Evolutionary conservation across 2,888 invertebrate species (phyloP).

Genomic region (Thymelicus sylvestris): DNA sequence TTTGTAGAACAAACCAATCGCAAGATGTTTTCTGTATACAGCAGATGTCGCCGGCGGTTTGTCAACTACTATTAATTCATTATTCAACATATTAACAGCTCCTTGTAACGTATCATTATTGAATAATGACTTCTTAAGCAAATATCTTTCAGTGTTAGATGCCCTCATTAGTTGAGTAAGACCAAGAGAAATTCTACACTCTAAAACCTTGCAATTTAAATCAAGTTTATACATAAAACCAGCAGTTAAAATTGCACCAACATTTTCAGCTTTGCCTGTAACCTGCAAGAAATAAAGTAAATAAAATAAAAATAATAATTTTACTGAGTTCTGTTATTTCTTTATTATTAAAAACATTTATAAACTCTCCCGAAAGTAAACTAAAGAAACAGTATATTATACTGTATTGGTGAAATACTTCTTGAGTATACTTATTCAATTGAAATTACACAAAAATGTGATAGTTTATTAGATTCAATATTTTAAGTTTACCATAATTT

Average conservation of each 20-base stretch:
- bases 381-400: no score
- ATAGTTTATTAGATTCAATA: no score
- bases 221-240: constrained; percentile 84
- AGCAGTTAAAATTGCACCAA: constrained; percentile 90
- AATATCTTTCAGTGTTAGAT: constrained; percentile 73
- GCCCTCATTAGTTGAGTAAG: constrained; percentile 80
- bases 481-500: not conserved
- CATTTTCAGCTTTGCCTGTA: constrained; percentile 89
- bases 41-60: constrained; percentile 84
- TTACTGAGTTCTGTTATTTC: no score
- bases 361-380: no score
- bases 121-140: constrained; percentile 69
- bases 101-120: constrained; percentile 70
- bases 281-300: not conserved
- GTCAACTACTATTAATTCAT: constrained; percentile 62
- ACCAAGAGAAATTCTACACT: constrained; percentile 79
- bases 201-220: constrained; percentile 39
- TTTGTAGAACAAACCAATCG: constrained; percentile 38
- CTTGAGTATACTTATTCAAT: no score
- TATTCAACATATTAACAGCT: constrained; percentile 52
- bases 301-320: not conserved
- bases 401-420: no score
- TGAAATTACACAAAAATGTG: no score
- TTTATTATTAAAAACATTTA: no score
- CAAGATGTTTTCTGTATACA: constrained; percentile 79